phyloP scores from a whole-genome alignment of 1,140 invertebrate genomes.

The Fopius arisanus region DNA sequence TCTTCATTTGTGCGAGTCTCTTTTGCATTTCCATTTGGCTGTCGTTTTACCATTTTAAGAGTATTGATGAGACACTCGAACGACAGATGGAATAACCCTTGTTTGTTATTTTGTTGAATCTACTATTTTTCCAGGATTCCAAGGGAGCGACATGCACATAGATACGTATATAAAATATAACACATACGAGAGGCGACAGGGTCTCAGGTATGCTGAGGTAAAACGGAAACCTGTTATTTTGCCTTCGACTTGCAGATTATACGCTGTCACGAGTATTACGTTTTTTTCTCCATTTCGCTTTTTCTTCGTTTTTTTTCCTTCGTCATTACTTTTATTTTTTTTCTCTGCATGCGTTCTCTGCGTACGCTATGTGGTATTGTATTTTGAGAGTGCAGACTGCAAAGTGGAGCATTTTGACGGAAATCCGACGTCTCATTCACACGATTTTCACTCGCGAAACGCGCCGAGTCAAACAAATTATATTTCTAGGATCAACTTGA shows the following conservation, averaged over 20 bases:
- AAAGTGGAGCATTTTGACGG: background rate
- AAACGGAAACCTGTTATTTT: conserved; percentile 37
- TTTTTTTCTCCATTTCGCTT: conserved; percentile 25
- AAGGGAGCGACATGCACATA: background rate
- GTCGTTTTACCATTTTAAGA: conserved; percentile 1
- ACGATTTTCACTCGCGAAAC: conserved; percentile 46
- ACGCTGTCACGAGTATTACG: conserved; percentile 53
- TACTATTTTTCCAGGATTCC: background rate
- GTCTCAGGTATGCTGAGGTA: conserved; percentile 16
- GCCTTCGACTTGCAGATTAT: conserved; percentile 51
- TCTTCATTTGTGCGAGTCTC: background rate
- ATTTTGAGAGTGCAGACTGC: background rate
- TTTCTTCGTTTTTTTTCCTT: conserved; percentile 11
- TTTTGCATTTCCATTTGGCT: conserved; percentile 2
- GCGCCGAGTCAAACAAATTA: no score
- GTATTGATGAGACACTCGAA: background rate
- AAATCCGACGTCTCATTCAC: conserved; percentile 52
- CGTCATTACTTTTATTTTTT: background rate
- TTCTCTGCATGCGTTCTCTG: background rate
- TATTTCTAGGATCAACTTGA: no score
- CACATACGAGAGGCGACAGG: background rate
- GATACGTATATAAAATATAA: conserved; percentile 1
- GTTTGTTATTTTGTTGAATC: background rate
- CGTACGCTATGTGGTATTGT: background rate
- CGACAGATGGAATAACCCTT: background rate